These are phyloP conservation scores for Propithecus deckenii DNA, from an alignment of 2,797 vertebrate genomes.

Conservation along the genomic window DNA sequence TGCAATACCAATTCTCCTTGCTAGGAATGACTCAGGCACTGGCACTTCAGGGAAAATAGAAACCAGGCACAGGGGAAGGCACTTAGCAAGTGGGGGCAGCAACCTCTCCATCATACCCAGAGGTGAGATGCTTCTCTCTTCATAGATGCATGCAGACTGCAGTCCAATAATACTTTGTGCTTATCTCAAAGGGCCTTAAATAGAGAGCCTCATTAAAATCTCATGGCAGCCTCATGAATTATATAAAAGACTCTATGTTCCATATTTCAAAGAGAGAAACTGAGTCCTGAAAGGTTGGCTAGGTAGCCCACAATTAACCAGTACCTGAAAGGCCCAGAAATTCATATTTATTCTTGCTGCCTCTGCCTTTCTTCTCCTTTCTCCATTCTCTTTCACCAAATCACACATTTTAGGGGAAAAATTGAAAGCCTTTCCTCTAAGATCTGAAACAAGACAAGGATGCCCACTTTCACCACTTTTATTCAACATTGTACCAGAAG, in stretches of 20 bases:
- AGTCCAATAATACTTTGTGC: not conserved
- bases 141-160: not conserved
- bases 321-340: constrained; percentile 14
- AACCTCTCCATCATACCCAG: not conserved
- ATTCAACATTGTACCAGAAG: not conserved
- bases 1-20: not conserved
- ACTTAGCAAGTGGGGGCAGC: not conserved
- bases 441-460: not conserved
- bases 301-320: not conserved
- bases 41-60: not conserved
- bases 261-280: constrained; percentile 34
- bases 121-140: not conserved
- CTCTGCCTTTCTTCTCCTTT: not conserved
- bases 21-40: not conserved
- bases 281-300: not conserved
- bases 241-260: not conserved
- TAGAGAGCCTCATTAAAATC: not conserved
- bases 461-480: not conserved
- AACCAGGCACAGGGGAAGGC: not conserved
- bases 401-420: not conserved
- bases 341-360: not conserved
- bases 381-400: not conserved
- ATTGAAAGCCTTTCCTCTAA: not conserved
- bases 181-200: not conserved
- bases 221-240: not conserved